Evolutionary conservation across 2,797 vertebrate species (phyloP).

Genomic region (Agapornis canus): DNA sequence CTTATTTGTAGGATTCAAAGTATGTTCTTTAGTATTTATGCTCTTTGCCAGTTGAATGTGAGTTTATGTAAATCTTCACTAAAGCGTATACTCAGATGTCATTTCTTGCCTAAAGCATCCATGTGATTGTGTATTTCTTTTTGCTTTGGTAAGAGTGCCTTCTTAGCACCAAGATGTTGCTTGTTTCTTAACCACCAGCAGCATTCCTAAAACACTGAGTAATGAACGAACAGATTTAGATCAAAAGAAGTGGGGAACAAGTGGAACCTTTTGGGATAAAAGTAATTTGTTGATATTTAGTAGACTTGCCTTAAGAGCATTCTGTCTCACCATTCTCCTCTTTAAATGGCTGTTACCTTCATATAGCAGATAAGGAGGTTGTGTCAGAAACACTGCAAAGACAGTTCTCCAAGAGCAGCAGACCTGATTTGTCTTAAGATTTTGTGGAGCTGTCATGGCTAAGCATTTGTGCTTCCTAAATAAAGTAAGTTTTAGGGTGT

Average conservation of each 20-base stretch:
- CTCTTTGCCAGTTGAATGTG: background rate
- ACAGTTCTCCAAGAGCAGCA: conserved; percentile 44
- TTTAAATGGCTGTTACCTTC: background rate
- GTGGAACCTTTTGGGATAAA: conserved; percentile 1
- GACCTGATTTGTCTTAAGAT: background rate
- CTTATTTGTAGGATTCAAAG: background rate
- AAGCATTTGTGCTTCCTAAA: conserved; percentile 14
- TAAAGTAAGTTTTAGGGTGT: background rate
- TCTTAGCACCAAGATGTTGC: conserved; percentile 20
- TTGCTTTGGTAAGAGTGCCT: conserved; percentile 33
- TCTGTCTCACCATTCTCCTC: conserved; percentile 16
- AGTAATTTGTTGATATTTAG: background rate
- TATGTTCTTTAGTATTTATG: background rate
- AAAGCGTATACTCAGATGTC: background rate
- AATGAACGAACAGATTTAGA: background rate
- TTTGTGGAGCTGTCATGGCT: background rate
- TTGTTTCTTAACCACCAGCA: conserved; percentile 28
- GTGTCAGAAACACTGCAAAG: conserved; percentile 33
- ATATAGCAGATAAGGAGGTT: conserved; percentile 29
- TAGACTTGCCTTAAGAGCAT: conserved; percentile 34
- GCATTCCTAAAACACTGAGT: conserved; percentile 8
- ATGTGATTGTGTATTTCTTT: background rate
- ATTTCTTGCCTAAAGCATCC: conserved; percentile 24
- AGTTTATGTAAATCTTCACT: conserved; percentile 5
- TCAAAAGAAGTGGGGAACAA: background rate